These are phyloP conservation scores for Sapajus apella DNA, from an alignment of 2,113 vertebrate genomes.

Conservation along the genomic window DNA sequence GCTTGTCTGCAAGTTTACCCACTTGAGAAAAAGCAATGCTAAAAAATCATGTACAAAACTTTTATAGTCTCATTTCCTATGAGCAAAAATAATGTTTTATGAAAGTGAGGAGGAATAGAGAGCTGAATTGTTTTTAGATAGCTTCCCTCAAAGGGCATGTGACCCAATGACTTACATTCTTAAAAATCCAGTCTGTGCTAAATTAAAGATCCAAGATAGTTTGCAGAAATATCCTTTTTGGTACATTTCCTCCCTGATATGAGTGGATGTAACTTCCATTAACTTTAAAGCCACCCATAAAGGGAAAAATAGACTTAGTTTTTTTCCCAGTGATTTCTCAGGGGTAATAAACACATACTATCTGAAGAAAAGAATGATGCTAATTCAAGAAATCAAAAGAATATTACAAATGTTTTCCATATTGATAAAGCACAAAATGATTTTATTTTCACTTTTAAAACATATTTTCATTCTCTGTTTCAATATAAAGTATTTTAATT, in stretches of 20 bases:
- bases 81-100: constrained; percentile 45
- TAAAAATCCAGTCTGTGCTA: constrained; percentile 40
- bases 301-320: constrained; percentile 68
- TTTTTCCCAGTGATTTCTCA: constrained; percentile 62
- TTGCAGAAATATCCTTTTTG: constrained; percentile 63
- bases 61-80: constrained; percentile 11
- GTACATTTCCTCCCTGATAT: constrained; percentile 48
- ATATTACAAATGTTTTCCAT: constrained; percentile 69
- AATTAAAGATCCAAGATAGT: constrained; percentile 59
- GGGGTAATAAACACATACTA: constrained; percentile 68
- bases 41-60: background rate
- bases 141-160: background rate
- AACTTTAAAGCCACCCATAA: constrained; percentile 67
- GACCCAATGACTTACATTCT: background rate
- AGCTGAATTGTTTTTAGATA: background rate
- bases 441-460: constrained; percentile 63
- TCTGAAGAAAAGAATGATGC: constrained; percentile 47
- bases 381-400: constrained; percentile 68
- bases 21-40: background rate
- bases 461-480: constrained; percentile 24
- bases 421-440: constrained; percentile 62
- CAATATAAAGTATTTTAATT: constrained; percentile 67
- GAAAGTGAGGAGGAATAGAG: background rate
- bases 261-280: constrained; percentile 58
- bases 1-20: constrained; percentile 51